Evolutionary conservation across 2,888 invertebrate species (phyloP).

Genomic region (Noctua comes): DNA sequence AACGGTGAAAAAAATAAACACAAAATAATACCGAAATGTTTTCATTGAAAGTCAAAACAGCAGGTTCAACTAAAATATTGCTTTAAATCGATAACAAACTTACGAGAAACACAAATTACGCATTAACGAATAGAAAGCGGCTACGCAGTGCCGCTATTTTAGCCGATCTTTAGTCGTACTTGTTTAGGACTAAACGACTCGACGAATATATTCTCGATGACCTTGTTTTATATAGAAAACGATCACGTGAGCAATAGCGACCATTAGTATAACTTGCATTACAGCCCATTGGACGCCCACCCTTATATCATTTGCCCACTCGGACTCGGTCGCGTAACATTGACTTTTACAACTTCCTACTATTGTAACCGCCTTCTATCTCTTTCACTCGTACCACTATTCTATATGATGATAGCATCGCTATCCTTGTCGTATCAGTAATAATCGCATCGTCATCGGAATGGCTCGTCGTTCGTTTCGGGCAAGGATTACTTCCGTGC

Average conservation of each 20-base stretch:
- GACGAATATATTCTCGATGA: neutral
- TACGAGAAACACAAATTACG: neutral
- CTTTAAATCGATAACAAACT: neutral
- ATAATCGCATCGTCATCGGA: constrained; percentile 63
- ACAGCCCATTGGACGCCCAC: constrained; percentile 24
- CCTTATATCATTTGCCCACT: constrained; percentile 45
- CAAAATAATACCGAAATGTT: neutral
- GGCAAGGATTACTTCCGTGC: constrained; percentile 31
- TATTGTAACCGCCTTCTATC: constrained; percentile 39
- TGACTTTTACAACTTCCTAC: constrained; percentile 65
- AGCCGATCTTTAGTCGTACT: neutral
- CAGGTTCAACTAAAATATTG: neutral
- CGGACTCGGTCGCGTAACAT: constrained; percentile 63
- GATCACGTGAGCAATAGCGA: neutral
- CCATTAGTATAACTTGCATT: constrained; percentile 4
- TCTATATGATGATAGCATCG: constrained; percentile 31
- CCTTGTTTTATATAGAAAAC: neutral
- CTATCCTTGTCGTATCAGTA: constrained; percentile 56
- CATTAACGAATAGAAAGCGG: neutral
- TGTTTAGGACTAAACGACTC: neutral
- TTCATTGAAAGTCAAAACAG: neutral
- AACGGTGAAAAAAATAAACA: neutral
- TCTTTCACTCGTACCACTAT: constrained; percentile 27
- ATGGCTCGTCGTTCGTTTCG: constrained; percentile 57
- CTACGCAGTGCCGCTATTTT: neutral